Evolutionary conservation across 2,888 invertebrate genomes (phyloP).

Genomic region (Apotomis betuletana): DNA sequence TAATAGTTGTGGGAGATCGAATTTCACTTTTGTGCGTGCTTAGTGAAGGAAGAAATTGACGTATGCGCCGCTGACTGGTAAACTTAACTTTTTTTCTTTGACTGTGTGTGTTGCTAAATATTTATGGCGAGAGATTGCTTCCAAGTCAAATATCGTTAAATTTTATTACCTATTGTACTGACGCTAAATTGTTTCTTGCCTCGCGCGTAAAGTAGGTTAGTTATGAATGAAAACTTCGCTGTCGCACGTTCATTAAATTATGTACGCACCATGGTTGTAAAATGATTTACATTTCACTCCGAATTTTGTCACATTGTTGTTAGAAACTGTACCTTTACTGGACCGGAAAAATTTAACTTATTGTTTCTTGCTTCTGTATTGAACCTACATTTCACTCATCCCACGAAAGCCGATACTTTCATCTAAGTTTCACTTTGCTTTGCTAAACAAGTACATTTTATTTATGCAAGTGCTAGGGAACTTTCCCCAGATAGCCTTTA

Average conservation of each 20-base stretch:
- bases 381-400: slow-evolving; percentile 13
- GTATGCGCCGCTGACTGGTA: slow-evolving; percentile 5
- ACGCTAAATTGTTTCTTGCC: slow-evolving; percentile 26
- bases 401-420: slow-evolving; percentile 6
- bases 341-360: slow-evolving; percentile 31
- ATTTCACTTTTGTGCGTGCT: slow-evolving; percentile 70
- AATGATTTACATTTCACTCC: slow-evolving; percentile 38
- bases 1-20: slow-evolving; percentile 71
- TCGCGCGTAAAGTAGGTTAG: slow-evolving; percentile 25
- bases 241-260: slow-evolving; percentile 40
- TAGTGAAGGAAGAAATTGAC: slow-evolving; percentile 45
- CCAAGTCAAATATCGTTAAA: slow-evolving; percentile 18
- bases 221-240: slow-evolving; percentile 35
- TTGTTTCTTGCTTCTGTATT: slow-evolving; percentile 16
- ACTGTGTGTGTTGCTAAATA: slow-evolving; percentile 25
- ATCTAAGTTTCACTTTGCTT: slow-evolving; percentile 23
- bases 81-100: slow-evolving; percentile 9
- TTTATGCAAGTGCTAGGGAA: slow-evolving; percentile 6
- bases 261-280: slow-evolving; percentile 30
- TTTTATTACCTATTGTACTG: slow-evolving; percentile 34
- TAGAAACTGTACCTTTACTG: slow-evolving; percentile 33
- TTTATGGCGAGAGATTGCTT: slow-evolving; percentile 14
- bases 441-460: slow-evolving; percentile 19
- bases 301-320: slow-evolving; percentile 38
- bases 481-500: slow-evolving; percentile 25